Percentiles rank a stretch among this genome's conserved stretches.
phyloP scores from a whole-genome alignment of 2,113 vertebrate genomes.

The Zosterops borbonicus region DNA sequence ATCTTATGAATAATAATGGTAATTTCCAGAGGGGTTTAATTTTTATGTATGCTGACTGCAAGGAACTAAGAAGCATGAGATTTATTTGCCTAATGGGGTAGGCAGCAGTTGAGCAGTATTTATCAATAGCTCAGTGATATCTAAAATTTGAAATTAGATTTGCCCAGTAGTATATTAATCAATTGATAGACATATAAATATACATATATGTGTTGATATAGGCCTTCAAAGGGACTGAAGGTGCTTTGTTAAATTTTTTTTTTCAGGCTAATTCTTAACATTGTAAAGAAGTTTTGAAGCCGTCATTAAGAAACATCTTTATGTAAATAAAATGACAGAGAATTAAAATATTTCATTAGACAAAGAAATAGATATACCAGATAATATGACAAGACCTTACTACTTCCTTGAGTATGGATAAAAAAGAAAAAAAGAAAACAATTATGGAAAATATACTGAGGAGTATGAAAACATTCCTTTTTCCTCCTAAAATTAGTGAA shows the following conservation, averaged over 20 bases:
- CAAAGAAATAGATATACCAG: background rate
- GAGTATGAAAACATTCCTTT: background rate
- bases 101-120: background rate
- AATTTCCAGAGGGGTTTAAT: background rate
- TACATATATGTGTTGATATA: background rate
- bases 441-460: background rate
- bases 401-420: background rate
- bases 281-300: background rate
- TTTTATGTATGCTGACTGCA: background rate
- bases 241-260: background rate
- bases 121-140: background rate
- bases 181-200: background rate
- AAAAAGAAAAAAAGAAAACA: background rate
- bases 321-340: background rate
- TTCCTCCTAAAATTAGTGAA: background rate
- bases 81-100: background rate
- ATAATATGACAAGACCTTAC: background rate
- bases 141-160: background rate
- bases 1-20: background rate
- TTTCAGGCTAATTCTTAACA: background rate
- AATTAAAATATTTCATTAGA: background rate
- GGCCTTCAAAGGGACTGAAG: background rate
- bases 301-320: background rate
- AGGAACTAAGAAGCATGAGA: background rate
- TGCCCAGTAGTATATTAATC: background rate